A percentile compares a stretch with the other conserved stretches of the same genome.
phyloP scores from a whole-genome alignment of 2,113 vertebrate genomes.

The Oostethus manadensis region DNA sequence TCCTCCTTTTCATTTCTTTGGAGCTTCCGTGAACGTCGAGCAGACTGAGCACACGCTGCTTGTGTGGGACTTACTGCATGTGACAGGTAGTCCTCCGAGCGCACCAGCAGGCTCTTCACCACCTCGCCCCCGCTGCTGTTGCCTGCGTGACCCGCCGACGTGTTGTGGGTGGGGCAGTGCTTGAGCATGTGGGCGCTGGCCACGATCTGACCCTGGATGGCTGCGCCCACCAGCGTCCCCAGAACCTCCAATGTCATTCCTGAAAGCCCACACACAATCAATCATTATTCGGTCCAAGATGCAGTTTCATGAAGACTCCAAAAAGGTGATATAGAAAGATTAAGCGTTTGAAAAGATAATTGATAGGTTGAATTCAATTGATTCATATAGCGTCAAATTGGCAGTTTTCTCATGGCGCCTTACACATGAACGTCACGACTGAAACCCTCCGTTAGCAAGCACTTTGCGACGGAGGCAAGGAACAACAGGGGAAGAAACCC shows the following conservation, averaged over 20 bases:
- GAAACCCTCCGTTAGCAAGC: no score
- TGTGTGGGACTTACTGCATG: constrained; percentile 70
- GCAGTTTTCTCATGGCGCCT: no score
- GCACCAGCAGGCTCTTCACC: constrained; percentile 52
- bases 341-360: no score
- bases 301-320: no score
- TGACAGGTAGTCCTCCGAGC: constrained; percentile 67
- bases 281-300: background rate
- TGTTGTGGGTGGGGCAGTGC: constrained; percentile 71
- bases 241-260: constrained; percentile 93
- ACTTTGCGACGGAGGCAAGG: no score
- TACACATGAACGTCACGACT: no score
- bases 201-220: constrained; percentile 89
- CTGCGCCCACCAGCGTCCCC: constrained; percentile 87
- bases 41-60: constrained; percentile 6
- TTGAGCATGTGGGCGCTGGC: constrained; percentile 80
- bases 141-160: constrained; percentile 49
- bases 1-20: constrained; percentile 41
- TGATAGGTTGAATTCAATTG: no score
- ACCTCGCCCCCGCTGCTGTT: constrained; percentile 65
- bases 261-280: constrained; percentile 41
- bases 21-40: constrained; percentile 16
- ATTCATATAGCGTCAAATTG: no score
- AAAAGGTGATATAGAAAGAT: background rate
- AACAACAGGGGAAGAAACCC: no score